phyloP scores from a whole-genome alignment of 1,140 invertebrate genomes.

The Anagrus nilaparvatae region DNA sequence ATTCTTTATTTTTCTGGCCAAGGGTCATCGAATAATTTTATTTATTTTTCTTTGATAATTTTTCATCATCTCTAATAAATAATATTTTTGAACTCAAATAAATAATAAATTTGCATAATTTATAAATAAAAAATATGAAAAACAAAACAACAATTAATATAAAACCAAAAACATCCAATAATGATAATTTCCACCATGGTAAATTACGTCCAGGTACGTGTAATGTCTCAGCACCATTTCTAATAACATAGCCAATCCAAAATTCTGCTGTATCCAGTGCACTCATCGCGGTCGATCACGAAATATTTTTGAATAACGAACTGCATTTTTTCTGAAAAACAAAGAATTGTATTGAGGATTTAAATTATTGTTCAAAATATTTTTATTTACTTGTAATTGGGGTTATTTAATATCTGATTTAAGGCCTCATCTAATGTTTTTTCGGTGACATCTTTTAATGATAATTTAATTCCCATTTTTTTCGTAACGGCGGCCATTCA shows the following conservation, averaged over 20 bases:
- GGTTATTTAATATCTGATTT: conserved; percentile 15
- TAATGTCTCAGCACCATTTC: conserved; percentile 32
- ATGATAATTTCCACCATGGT: conserved; percentile 23
- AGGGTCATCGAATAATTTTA: no score
- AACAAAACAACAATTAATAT: neutral
- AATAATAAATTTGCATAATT: no score
- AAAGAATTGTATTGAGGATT: neutral
- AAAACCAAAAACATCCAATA: conserved; percentile 28
- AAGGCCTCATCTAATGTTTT: conserved; percentile 17
- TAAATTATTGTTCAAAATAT: neutral
- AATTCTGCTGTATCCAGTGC: conserved; percentile 43
- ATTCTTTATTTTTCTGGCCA: no score
- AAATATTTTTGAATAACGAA: conserved; percentile 16
- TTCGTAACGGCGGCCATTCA: conserved; percentile 33
- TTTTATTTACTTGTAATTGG: conserved; percentile 14
- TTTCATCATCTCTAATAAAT: no score
- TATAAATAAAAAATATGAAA: neutral
- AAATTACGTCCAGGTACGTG: conserved; percentile 20
- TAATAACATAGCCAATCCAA: conserved; percentile 47
- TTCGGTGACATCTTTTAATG: conserved; percentile 15
- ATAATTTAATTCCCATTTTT: conserved; percentile 13
- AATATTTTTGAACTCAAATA: no score
- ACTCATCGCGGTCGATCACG: conserved; percentile 36
- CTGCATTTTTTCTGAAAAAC: conserved; percentile 13
- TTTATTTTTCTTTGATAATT: no score